Evolutionary conservation across 2,888 invertebrate species (phyloP).

Genomic region (Sericinus montela): DNA sequence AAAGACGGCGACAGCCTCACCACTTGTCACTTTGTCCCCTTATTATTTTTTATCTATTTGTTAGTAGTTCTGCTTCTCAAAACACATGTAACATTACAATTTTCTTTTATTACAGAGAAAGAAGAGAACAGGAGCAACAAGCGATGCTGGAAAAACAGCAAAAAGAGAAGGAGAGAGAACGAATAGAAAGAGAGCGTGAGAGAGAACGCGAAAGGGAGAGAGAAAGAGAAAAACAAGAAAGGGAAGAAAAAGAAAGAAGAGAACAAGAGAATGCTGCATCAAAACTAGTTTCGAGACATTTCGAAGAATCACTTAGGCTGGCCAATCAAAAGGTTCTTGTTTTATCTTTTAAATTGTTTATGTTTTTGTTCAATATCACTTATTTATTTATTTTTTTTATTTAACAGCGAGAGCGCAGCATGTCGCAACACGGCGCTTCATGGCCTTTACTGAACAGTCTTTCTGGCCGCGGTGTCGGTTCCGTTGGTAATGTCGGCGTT

Average conservation of each 20-base stretch:
- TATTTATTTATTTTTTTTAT: slow-evolving; percentile 25
- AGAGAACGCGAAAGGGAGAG: slow-evolving; percentile 72
- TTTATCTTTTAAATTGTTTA: background rate
- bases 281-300: slow-evolving; percentile 91
- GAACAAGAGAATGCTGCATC: slow-evolving; percentile 86
- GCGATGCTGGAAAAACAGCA: slow-evolving; percentile 84
- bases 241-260: slow-evolving; percentile 79
- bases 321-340: slow-evolving; percentile 85
- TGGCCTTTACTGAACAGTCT: slow-evolving; percentile 78
- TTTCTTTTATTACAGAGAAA: slow-evolving; percentile 56
- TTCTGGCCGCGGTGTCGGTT: slow-evolving; percentile 33
- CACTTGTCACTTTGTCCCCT: no score
- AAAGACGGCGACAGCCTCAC: no score
- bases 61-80: no score
- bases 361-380: background rate
- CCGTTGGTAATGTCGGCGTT: slow-evolving; percentile 12
- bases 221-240: slow-evolving; percentile 72
- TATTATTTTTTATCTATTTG: no score
- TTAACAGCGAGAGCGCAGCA: slow-evolving; percentile 70
- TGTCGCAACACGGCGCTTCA: slow-evolving; percentile 69
- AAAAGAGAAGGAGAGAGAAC: slow-evolving; percentile 83
- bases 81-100: background rate
- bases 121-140: slow-evolving; percentile 74
- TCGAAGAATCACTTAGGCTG: slow-evolving; percentile 90
- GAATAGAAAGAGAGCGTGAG: slow-evolving; percentile 81